Conservation (phyloP, 1,140 invertebrate species). For the Penaeus indicus region DNA sequence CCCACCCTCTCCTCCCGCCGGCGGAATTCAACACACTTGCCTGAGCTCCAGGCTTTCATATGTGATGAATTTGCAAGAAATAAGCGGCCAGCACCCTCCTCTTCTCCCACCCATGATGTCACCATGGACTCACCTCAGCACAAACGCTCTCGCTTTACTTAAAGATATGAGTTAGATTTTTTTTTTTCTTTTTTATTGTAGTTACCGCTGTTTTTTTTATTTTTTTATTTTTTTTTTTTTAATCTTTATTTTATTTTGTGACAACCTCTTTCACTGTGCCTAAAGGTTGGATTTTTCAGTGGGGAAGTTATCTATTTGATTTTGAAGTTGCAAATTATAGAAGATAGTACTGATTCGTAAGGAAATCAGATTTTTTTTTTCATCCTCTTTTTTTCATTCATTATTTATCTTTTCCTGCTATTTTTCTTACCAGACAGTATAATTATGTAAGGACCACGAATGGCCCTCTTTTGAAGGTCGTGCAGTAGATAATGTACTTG, state of each 20-base stretch:
- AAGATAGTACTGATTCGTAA: too few relatives aligned
- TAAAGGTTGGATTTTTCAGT: not conserved
- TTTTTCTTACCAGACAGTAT: too few relatives aligned
- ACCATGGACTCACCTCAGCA: conserved; percentile 80
- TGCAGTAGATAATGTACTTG: too few relatives aligned
- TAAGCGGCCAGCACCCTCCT: conserved; percentile 77
- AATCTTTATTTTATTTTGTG: not conserved
- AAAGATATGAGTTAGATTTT: conserved; percentile 17
- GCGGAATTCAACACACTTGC: conserved; percentile 61
- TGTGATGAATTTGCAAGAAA: conserved; percentile 70
- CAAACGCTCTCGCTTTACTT: conserved; percentile 72
- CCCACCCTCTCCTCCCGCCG: conserved; percentile 59
- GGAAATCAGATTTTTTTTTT: too few relatives aligned
- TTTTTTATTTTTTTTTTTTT: not conserved
- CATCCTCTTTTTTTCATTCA: too few relatives aligned
- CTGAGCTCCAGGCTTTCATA: conserved; percentile 64
- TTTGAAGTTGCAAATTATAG: not conserved
- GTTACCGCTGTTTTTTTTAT: not conserved
- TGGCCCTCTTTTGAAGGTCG: too few relatives aligned
- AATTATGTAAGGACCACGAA: too few relatives aligned
- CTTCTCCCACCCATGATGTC: conserved; percentile 73
- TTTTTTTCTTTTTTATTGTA: not conserved
- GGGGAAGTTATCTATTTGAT: not conserved
- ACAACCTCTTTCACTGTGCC: conserved; percentile 11
- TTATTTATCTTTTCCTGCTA: too few relatives aligned